Evolutionary conservation across 2,113 vertebrate species (phyloP).

Genomic region (Oreotragus oreotragus): DNA sequence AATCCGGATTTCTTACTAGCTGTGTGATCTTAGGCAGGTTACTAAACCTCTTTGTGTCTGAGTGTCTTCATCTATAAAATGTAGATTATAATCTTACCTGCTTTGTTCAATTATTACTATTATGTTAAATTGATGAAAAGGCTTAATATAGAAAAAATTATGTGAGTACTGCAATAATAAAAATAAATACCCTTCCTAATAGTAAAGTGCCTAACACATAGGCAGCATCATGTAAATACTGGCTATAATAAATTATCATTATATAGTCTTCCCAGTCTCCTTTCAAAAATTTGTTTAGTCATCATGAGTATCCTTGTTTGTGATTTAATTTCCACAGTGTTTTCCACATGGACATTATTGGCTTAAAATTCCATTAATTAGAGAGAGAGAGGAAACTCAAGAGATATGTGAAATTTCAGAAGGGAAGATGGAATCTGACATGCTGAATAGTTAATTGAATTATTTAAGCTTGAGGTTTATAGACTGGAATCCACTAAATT

Average conservation of each 20-base stretch:
- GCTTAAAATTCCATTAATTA: conserved; percentile 2
- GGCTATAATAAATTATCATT: neutral
- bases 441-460: neutral
- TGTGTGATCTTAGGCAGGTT: neutral
- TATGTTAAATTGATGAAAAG: neutral
- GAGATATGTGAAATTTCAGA: neutral
- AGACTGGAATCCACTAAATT: neutral
- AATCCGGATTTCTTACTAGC: neutral
- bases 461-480: neutral
- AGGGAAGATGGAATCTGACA: neutral
- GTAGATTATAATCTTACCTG: neutral
- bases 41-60: neutral
- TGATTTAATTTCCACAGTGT: neutral
- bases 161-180: neutral
- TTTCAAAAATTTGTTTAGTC: neutral
- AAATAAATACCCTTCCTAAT: neutral
- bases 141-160: neutral
- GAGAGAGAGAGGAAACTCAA: neutral
- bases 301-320: neutral
- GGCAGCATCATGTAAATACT: neutral
- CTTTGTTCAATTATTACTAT: neutral
- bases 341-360: neutral
- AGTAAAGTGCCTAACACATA: neutral
- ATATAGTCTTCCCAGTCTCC: neutral
- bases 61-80: neutral